These are phyloP conservation scores for Engraulis encrasicolus DNA, from an alignment of 2,113 vertebrate genomes.

Conservation along the genomic window DNA sequence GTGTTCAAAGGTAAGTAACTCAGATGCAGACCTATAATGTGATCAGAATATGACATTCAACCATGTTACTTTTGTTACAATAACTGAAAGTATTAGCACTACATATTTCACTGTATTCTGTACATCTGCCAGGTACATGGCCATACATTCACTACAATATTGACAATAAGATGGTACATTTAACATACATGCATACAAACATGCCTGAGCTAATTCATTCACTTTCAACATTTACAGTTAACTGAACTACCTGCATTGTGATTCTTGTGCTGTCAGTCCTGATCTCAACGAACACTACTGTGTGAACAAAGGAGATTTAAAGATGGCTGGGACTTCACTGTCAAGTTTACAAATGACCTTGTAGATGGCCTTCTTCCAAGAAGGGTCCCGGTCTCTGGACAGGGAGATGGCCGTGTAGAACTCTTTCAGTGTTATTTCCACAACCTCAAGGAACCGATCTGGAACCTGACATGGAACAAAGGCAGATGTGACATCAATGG, in stretches of 20 bases:
- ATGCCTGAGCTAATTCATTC: not conserved
- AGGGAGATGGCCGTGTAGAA: conserved; percentile 85
- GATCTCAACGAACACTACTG: conserved; percentile 48
- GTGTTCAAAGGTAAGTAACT: conserved; percentile 3
- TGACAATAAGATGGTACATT: not conserved
- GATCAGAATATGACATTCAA: not conserved
- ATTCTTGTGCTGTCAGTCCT: not conserved
- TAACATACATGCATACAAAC: not conserved
- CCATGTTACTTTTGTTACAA: too few species aligned
- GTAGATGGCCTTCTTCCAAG: conserved; percentile 96
- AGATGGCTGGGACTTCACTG: conserved; percentile 81
- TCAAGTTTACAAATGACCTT: conserved; percentile 95
- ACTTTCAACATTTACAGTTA: not conserved
- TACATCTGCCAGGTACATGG: not conserved
- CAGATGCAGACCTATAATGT: not conserved
- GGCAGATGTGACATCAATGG: not conserved
- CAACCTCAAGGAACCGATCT: conserved; percentile 84
- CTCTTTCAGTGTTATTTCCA: conserved; percentile 84
- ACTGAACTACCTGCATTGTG: not conserved
- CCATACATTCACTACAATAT: not conserved
- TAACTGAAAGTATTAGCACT: not conserved
- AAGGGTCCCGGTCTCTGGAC: conserved; percentile 85
- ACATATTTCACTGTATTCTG: not conserved
- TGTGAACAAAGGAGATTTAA: conserved; percentile 73
- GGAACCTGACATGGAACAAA: conserved; percentile 83